Evolutionary conservation across 2,797 vertebrate species (phyloP), one percentile per base, ranked within the genome.

Genomic region (Leptodactylus fallax): DNA sequence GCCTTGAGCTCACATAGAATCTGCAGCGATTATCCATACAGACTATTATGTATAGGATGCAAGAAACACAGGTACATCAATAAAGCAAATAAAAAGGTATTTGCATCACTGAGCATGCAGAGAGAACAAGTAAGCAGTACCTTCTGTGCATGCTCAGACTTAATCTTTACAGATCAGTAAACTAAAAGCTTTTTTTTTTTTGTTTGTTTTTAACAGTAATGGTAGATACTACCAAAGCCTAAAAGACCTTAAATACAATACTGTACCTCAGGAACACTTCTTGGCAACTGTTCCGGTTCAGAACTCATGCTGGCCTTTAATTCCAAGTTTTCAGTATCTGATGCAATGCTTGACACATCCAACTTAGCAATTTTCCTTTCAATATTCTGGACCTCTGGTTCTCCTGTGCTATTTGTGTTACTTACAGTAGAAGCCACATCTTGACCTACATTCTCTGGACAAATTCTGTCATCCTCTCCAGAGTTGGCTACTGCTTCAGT

Each of bases 311-410:
- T 95, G 61, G 95, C 95, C 93, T 96, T 99, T 88, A 99, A 89
- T 91, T 98, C 97, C 87, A 99, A 93, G 90, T 94, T 96, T 90
- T 98, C 97, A 0, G 98, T 99, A 94, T 99, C 98, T n/a, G 96
- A 95, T 89, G 97, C 97, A 91, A 99, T 97, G 85, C 95, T 99
- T 81, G 98, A 97, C 93, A 98, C 98, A 86, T 99, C 98, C 90
- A 99, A 95, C 79, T 95, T 96, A 69, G 98, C 97, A 0, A 99
- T 99, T 94, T 95, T 97, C 81, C 95, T 97, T 85, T 97, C 97
- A 94, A 95, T 95, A 92, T 93, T 82, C 90, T 94, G 95, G 81
- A 87, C 63, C 77, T 94, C 95, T 12, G 61, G 16, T 6, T 88
- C 89, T 86, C 63, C 87, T 83, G 79, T 45, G 27, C 61, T 74